Evolutionary conservation across 2,797 vertebrate species (phyloP).

Genomic region (Zalophus californianus): DNA sequence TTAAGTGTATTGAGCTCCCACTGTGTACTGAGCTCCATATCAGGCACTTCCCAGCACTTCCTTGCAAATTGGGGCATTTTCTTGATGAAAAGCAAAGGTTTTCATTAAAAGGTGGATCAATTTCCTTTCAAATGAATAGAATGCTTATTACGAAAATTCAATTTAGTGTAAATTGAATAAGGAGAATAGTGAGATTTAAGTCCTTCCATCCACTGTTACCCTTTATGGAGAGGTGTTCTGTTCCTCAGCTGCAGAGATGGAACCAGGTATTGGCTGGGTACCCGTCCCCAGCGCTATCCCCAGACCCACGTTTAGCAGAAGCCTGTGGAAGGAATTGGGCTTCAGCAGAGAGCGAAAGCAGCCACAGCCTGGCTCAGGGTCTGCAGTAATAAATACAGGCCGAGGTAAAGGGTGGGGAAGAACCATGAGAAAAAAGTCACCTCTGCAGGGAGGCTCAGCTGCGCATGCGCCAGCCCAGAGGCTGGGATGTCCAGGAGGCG

Average conservation of each 20-base stretch:
- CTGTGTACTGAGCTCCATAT: not conserved
- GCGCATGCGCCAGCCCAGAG: conserved; percentile 64
- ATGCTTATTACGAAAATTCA: not conserved
- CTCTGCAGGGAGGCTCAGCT: conserved; percentile 70
- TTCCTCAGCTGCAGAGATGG: not conserved
- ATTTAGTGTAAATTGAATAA: not conserved
- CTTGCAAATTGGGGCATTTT: not conserved
- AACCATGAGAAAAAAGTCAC: not conserved
- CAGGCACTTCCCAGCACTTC: not conserved
- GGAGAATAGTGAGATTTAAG: not conserved
- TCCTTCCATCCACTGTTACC: not conserved
- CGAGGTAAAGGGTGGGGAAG: too few relatives aligned
- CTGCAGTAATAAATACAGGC: not conserved
- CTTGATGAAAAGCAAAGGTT: not conserved
- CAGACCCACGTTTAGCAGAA: not conserved
- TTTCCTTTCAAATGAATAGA: not conserved
- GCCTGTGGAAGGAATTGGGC: too few relatives aligned
- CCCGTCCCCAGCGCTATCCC: not conserved
- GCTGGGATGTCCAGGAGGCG: rapidly evolving
- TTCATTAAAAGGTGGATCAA: not conserved
- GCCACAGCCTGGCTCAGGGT: not conserved
- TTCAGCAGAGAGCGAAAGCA: not conserved
- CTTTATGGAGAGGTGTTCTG: not conserved
- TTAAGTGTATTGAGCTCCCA: not conserved
- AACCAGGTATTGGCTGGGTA: not conserved